Evolutionary conservation across 2,888 invertebrate genomes (phyloP).

Genomic region (Rhopalosiphum nymphaeae): DNA sequence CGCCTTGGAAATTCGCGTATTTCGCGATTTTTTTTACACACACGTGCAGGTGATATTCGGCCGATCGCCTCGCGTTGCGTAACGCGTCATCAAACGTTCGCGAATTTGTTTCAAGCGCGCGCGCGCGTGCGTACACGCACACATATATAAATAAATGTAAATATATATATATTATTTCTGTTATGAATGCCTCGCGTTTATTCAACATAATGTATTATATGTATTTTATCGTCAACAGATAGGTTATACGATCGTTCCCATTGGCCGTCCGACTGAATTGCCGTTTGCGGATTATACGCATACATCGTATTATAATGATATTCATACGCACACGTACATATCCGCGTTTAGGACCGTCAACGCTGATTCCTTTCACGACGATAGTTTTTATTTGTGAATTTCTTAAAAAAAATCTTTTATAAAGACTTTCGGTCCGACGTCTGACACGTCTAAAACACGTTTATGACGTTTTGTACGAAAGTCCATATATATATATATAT

Average conservation of each 20-base stretch:
- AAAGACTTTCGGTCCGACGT: not conserved
- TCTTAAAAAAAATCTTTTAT: not conserved
- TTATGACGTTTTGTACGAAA: not conserved
- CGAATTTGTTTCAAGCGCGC: conserved; percentile 23
- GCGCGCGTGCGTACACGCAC: not conserved
- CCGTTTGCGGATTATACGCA: conserved; percentile 35
- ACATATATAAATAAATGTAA: conserved; percentile 12
- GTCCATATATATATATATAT: not conserved
- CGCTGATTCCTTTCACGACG: conserved; percentile 28
- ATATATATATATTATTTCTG: conserved; percentile 27
- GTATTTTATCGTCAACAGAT: conserved; percentile 8
- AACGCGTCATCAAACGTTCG: conserved; percentile 36
- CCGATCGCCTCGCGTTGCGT: conserved; percentile 42
- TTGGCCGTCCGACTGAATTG: conserved; percentile 29
- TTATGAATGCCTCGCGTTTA: conserved; percentile 28
- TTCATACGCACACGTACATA: conserved; percentile 10
- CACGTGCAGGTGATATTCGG: conserved; percentile 38
- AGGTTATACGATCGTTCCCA: conserved; percentile 24
- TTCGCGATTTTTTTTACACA: not conserved
- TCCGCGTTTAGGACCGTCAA: conserved; percentile 14
- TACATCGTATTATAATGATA: conserved; percentile 31
- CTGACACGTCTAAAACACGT: not conserved
- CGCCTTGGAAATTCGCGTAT: conserved; percentile 60
- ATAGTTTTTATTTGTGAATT: not conserved
- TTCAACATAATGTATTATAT: conserved; percentile 11